A percentile compares a stretch with the other conserved stretches of the same genome.
Conservation (phyloP, 2,888 invertebrate species). For the Diarsia mendica region DNA sequence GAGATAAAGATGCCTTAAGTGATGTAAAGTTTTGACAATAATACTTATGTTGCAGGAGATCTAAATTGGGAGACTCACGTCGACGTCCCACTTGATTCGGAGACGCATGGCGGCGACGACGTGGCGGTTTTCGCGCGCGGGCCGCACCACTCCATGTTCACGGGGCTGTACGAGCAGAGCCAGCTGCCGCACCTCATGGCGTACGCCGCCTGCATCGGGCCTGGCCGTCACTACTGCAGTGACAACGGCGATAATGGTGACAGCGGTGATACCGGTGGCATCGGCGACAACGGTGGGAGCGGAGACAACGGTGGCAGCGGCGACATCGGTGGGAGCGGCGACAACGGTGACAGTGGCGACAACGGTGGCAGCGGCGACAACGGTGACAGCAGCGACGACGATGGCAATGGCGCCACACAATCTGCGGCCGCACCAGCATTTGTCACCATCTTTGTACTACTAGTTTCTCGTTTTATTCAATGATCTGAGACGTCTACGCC, state of each 20-base stretch:
- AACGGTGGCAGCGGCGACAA: constrained; percentile 52
- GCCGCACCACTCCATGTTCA: constrained; percentile 93
- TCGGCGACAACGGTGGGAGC: neutral
- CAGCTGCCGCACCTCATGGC: constrained; percentile 94
- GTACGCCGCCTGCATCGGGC: constrained; percentile 93
- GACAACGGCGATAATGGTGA: constrained; percentile 6
- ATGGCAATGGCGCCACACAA: constrained; percentile 23
- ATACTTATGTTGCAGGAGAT: constrained; percentile 23
- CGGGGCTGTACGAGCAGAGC: constrained; percentile 94
- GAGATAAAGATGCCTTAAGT: neutral
- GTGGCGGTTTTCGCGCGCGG: constrained; percentile 93
- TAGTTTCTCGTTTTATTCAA: constrained; percentile 17
- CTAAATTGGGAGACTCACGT: constrained; percentile 82
- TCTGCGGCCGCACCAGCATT: neutral
- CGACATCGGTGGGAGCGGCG: constrained; percentile 30
- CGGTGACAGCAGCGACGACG: constrained; percentile 15
- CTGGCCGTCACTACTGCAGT: constrained; percentile 82
- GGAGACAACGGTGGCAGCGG: neutral
- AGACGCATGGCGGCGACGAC: constrained; percentile 95
- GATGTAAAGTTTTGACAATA: neutral
- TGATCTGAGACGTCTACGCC: constrained; percentile 5
- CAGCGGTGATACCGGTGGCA: neutral
- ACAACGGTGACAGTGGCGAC: neutral
- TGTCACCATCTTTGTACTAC: constrained; percentile 21
- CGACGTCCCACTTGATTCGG: constrained; percentile 91